Percentiles rank a stretch among this genome's conserved stretches.
Evolutionary conservation across 2,888 invertebrate species (phyloP).

Genomic region (Chloroclysta siterata): DNA sequence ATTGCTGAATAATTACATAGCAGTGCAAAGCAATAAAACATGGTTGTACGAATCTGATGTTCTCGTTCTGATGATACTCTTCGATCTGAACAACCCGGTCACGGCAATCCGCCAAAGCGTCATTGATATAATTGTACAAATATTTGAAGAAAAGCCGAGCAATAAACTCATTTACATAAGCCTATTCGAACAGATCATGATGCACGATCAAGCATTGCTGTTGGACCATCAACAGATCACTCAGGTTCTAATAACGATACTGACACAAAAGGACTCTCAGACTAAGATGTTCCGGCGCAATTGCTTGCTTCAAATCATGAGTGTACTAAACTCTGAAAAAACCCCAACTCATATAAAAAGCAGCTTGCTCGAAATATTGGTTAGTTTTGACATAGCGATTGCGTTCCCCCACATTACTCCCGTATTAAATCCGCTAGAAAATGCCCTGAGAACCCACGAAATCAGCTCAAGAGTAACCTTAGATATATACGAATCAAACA

Average conservation of each 20-base stretch:
- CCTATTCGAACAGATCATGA: slow-evolving; percentile 75
- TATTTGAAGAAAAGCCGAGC: slow-evolving; percentile 61
- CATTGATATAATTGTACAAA: slow-evolving; percentile 77
- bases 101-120: slow-evolving; percentile 82
- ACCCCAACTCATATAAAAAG: slow-evolving; percentile 75
- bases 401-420: slow-evolving; percentile 71
- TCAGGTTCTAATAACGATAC: slow-evolving; percentile 85
- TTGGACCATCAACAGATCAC: slow-evolving; percentile 88
- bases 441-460: slow-evolving; percentile 43
- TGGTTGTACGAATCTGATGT: slow-evolving; percentile 76
- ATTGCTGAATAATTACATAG: slow-evolving; percentile 62
- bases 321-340: slow-evolving; percentile 63
- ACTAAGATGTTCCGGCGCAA: slow-evolving; percentile 69
- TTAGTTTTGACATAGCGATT: slow-evolving; percentile 72
- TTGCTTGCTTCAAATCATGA: slow-evolving; percentile 66
- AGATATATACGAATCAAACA: slow-evolving; percentile 79
- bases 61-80: slow-evolving; percentile 82
- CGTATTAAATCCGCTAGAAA: slow-evolving; percentile 58
- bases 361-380: slow-evolving; percentile 75
- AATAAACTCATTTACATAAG: slow-evolving; percentile 70
- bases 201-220: slow-evolving; percentile 84
- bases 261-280: slow-evolving; percentile 82
- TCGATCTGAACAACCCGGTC: slow-evolving; percentile 82
- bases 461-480: slow-evolving; percentile 61
- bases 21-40: slow-evolving; percentile 54